phyloP scores from a whole-genome alignment of 2,888 invertebrate genomes.

The Agriotes lineatus region DNA sequence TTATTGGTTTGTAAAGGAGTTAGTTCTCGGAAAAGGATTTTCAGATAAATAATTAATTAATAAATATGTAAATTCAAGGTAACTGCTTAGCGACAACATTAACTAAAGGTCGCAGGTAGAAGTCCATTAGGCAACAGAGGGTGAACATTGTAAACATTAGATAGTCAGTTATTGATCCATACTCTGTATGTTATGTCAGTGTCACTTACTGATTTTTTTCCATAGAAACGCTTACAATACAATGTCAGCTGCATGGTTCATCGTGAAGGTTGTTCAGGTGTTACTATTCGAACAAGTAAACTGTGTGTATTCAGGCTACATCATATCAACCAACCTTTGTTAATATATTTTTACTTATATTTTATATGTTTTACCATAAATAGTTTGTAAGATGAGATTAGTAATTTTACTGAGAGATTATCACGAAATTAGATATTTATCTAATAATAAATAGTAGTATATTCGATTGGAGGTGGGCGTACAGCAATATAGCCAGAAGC shows the following conservation, averaged over 20 bases:
- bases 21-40: not conserved
- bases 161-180: slow-evolving; percentile 28
- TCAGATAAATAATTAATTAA: not conserved
- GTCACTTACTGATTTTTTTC: slow-evolving; percentile 29
- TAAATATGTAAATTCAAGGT: slow-evolving; percentile 13
- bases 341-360: slow-evolving; percentile 22
- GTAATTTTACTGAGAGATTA: slow-evolving; percentile 1
- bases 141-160: slow-evolving; percentile 12
- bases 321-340: slow-evolving; percentile 35
- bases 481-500: too few species aligned
- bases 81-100: slow-evolving; percentile 20
- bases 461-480: not conserved
- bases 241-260: slow-evolving; percentile 37
- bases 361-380: slow-evolving; percentile 18
- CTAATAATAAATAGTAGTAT: not conserved
- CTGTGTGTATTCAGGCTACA: slow-evolving; percentile 19
- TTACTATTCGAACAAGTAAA: slow-evolving; percentile 12
- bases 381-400: slow-evolving; percentile 9
- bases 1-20: not conserved
- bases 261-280: slow-evolving; percentile 38
- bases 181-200: slow-evolving; percentile 2
- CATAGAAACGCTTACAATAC: slow-evolving; percentile 42
- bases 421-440: not conserved
- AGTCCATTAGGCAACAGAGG: slow-evolving; percentile 16
- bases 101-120: slow-evolving; percentile 30